Evolutionary conservation across 2,113 vertebrate species (phyloP).

Genomic region (Peromyscus californicus): DNA sequence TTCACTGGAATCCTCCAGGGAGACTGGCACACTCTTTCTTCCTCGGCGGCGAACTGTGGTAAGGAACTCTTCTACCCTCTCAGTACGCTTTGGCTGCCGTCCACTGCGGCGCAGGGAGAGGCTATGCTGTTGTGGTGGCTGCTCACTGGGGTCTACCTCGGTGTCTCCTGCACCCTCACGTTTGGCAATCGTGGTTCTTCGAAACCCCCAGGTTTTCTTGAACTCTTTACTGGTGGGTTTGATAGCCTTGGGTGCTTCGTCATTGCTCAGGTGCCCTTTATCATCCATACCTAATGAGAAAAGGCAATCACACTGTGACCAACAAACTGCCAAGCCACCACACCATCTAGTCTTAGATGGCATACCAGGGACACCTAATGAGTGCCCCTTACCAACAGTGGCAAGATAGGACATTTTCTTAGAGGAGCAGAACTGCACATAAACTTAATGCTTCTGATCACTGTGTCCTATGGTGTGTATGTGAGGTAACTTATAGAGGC

Average conservation of each 20-base stretch:
- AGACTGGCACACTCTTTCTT: slow-evolving; percentile 83
- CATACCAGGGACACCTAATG: neutral
- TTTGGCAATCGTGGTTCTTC: slow-evolving; percentile 95
- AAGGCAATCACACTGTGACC: neutral
- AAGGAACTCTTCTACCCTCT: slow-evolving; percentile 96
- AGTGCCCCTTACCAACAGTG: neutral
- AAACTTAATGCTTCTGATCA: neutral
- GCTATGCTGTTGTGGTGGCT: slow-evolving; percentile 83
- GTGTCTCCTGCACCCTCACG: slow-evolving; percentile 91
- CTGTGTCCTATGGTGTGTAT: neutral
- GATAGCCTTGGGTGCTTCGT: slow-evolving; percentile 86
- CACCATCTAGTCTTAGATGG: neutral
- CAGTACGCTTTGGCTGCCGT: slow-evolving; percentile 87
- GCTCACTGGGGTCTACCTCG: slow-evolving; percentile 85
- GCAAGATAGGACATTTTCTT: neutral
- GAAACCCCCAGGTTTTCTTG: slow-evolving; percentile 97
- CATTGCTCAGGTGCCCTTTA: slow-evolving; percentile 87
- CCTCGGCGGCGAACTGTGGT: slow-evolving; percentile 90
- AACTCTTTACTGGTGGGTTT: slow-evolving; percentile 92
- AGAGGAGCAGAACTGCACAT: neutral
- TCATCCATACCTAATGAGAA: slow-evolving; percentile 86
- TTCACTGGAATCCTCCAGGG: slow-evolving; percentile 90
- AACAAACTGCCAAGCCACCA: no score
- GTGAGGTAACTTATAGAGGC: neutral
- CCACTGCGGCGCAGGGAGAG: slow-evolving; percentile 89